phyloP scores from a whole-genome alignment of 2,113 vertebrate species.

The Oreochromis aureus region DNA sequence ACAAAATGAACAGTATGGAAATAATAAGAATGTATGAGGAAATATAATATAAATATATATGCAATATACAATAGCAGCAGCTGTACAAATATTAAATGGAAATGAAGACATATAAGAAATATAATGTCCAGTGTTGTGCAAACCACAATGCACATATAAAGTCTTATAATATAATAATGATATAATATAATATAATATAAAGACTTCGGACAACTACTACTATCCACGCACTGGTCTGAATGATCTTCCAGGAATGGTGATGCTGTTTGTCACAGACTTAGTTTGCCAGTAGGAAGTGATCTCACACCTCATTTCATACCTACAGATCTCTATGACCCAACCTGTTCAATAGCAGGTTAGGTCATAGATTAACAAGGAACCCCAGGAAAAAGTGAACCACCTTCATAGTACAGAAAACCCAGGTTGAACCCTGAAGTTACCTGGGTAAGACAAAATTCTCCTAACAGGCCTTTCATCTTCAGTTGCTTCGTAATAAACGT shows the following conservation, averaged over 20 bases:
- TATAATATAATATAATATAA: neutral
- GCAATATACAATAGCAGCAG: too few relatives aligned
- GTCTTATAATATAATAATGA: neutral
- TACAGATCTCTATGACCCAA: neutral
- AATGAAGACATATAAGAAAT: too few relatives aligned
- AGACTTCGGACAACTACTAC: neutral
- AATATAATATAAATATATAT: too few relatives aligned
- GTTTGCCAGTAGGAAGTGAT: neutral
- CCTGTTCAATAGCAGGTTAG: too few relatives aligned
- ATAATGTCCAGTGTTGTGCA: too few relatives aligned
- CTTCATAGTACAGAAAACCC: neutral
- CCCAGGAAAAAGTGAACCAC: neutral
- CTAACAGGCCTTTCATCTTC: accelerated
- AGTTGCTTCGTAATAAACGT: accelerated
- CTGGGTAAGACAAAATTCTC: neutral
- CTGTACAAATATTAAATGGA: too few relatives aligned
- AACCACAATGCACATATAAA: neutral
- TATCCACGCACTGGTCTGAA: accelerated
- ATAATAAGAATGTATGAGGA: too few relatives aligned
- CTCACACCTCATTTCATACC: neutral
- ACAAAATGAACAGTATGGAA: too few relatives aligned
- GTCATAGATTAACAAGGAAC: neutral
- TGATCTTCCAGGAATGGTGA: neutral
- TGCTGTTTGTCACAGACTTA: neutral
- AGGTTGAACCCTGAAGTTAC: neutral